phyloP scores from a whole-genome alignment of 2,888 invertebrate species.

The Hypercompe scribonia region DNA sequence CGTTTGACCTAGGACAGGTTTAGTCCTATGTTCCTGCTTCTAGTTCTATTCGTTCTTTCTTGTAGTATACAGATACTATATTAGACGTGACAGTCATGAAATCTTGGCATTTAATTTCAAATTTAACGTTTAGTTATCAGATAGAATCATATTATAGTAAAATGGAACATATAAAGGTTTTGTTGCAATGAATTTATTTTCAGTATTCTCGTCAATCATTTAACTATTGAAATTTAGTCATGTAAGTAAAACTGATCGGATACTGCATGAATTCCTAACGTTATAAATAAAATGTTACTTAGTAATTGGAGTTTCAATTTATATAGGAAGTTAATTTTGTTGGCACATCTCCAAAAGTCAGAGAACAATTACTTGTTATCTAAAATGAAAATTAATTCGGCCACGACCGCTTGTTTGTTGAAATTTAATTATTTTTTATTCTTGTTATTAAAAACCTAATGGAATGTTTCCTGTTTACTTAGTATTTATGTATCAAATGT shows the following conservation, averaged over 20 bases:
- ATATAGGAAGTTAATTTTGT: constrained; percentile 42
- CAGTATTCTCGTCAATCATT: not conserved
- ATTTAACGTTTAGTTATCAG: not conserved
- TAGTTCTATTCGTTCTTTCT: no score
- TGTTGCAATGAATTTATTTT: not conserved
- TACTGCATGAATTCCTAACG: not conserved
- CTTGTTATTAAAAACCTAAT: not conserved
- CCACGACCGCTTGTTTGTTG: constrained; percentile 24
- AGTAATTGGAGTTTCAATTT: constrained; percentile 50
- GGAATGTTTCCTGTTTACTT: not conserved
- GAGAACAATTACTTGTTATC: constrained; percentile 39
- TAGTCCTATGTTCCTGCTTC: no score
- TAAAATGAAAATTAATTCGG: constrained; percentile 40
- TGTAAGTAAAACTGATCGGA: not conserved
- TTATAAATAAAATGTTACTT: constrained; percentile 18
- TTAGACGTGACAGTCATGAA: no score
- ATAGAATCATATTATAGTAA: not conserved
- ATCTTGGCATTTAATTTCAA: not conserved
- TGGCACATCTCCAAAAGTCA: constrained; percentile 51
- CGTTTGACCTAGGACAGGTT: no score
- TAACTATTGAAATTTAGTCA: not conserved
- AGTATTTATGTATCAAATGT: not conserved
- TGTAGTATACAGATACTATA: no score
- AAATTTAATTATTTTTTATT: constrained; percentile 22
- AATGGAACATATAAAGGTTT: not conserved